These are phyloP conservation scores for Lophotis ruficrista DNA, from an alignment of 2,113 vertebrate species.

Conservation along the genomic window DNA sequence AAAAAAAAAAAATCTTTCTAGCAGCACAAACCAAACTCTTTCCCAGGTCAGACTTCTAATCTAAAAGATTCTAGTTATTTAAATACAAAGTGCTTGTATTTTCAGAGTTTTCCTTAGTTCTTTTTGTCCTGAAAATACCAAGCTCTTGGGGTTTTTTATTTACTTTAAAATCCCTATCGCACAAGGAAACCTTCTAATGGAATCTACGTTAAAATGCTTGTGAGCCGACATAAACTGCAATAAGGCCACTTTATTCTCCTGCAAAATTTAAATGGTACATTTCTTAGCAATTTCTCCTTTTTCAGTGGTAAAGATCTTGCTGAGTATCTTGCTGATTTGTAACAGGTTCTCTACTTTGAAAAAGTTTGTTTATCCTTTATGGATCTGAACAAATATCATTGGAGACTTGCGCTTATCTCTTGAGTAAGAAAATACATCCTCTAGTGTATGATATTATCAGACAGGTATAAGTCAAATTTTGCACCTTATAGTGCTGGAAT, in stretches of 20 bases:
- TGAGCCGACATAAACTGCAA: background rate
- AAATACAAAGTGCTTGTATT: background rate
- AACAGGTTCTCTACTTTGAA: background rate
- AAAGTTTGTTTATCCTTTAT: background rate
- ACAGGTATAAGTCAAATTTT: background rate
- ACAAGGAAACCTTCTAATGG: background rate
- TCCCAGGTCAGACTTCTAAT: background rate
- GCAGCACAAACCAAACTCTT: background rate
- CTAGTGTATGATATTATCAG: background rate
- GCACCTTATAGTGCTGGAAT: background rate
- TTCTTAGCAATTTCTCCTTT: background rate
- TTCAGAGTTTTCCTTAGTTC: background rate
- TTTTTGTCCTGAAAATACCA: background rate
- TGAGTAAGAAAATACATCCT: background rate
- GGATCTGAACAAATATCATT: background rate
- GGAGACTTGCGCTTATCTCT: background rate
- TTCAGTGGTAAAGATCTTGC: background rate
- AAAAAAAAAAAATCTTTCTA: background rate
- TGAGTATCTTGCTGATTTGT: background rate
- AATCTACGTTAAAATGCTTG: constrained; percentile 4
- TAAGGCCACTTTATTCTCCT: background rate
- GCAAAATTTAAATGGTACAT: constrained; percentile 24
- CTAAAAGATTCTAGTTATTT: background rate
- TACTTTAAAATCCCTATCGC: background rate
- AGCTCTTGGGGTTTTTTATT: background rate